Conservation (phyloP, 2,797 vertebrate species). For the Potorous gilbertii region DNA sequence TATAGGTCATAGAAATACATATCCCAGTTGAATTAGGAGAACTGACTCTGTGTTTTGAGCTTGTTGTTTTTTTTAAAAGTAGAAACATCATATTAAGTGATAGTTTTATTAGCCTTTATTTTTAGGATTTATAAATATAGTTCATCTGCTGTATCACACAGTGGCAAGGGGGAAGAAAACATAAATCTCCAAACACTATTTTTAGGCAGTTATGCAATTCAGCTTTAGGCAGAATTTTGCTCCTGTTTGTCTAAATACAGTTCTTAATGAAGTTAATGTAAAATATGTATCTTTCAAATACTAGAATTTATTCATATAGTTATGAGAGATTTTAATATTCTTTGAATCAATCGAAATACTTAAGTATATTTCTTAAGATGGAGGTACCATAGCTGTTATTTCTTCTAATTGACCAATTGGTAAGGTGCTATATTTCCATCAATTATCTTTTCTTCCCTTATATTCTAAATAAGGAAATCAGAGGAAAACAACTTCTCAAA, state of each 20-base stretch:
- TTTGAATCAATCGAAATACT: slow-evolving; percentile 61
- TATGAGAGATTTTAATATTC: slow-evolving; percentile 67
- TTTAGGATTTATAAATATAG: not conserved
- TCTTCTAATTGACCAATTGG: slow-evolving; percentile 67
- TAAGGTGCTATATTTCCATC: slow-evolving; percentile 64
- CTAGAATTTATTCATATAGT: slow-evolving; percentile 17
- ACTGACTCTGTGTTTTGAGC: not conserved
- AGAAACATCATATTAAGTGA: not conserved
- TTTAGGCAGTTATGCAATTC: not conserved
- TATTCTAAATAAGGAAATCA: slow-evolving; percentile 47
- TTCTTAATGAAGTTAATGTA: slow-evolving; percentile 57
- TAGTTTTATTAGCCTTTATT: not conserved
- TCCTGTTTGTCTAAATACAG: slow-evolving; percentile 37
- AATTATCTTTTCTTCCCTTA: slow-evolving; percentile 60
- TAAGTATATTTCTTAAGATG: slow-evolving; percentile 66
- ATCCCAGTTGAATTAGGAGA: slow-evolving; percentile 9
- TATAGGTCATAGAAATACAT: not conserved
- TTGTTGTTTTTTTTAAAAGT: not conserved
- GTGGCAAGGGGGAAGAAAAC: not conserved
- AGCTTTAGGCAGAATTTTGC: slow-evolving; percentile 28
- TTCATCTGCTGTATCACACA: not conserved
- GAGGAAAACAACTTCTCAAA: slow-evolving; percentile 20
- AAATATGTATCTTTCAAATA: slow-evolving; percentile 35
- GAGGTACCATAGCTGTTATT: slow-evolving; percentile 59
- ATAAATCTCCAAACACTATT: slow-evolving; percentile 31